phyloP scores from a whole-genome alignment of 2,888 invertebrate genomes.

The Caenorhabditis sp. region DNA sequence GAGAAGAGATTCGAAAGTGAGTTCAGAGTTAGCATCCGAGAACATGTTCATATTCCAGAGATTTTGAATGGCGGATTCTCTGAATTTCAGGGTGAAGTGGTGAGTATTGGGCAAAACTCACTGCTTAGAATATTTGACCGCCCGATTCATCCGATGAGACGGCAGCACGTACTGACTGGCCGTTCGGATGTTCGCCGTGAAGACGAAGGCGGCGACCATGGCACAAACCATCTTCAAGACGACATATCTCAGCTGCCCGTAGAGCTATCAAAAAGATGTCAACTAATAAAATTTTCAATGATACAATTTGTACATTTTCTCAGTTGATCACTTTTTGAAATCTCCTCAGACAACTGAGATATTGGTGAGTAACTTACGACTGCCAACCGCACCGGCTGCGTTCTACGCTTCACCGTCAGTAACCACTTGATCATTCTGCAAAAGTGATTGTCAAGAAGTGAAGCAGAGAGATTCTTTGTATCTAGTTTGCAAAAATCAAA shows the following conservation, averaged over 20 bases:
- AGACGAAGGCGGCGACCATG: constrained; percentile 30
- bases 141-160: constrained; percentile 20
- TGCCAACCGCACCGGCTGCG: constrained; percentile 30
- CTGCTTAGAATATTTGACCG: constrained; percentile 2
- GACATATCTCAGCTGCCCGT: no score
- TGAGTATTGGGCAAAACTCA: no score
- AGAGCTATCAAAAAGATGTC: no score
- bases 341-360: no score
- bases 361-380: constrained; percentile 26
- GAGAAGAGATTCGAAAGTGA: constrained; percentile 16
- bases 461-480: constrained; percentile 13
- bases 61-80: constrained; percentile 22
- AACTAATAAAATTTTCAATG: no score
- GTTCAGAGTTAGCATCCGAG: constrained; percentile 18
- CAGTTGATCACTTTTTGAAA: no score
- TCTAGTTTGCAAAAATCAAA: constrained; percentile 44
- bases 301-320: no score
- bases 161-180: constrained; percentile 5
- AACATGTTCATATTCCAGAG: constrained; percentile 36
- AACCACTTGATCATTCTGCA: constrained; percentile 45
- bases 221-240: constrained; percentile 25
- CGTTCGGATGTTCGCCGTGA: constrained; percentile 24
- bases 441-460: constrained; percentile 4
- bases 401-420: constrained; percentile 30
- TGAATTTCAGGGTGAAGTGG: constrained; percentile 9